These are phyloP conservation scores for Cichladusa arquata DNA, from an alignment of 2,113 vertebrate species.

Conservation along the genomic window DNA sequence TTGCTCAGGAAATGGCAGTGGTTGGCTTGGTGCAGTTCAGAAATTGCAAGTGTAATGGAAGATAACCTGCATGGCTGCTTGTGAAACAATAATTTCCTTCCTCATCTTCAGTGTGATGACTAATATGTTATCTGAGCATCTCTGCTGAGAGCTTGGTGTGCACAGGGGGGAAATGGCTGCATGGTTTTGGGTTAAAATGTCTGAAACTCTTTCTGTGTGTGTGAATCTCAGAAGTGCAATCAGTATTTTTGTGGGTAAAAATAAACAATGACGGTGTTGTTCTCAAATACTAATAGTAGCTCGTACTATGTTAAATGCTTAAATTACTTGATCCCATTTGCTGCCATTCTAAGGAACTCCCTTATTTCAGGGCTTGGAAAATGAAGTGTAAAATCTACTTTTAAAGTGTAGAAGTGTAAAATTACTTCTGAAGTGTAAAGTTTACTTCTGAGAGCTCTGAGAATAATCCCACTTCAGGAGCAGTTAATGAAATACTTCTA, in stretches of 20 bases:
- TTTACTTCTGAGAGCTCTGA: neutral
- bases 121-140: neutral
- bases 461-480: neutral
- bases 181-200: neutral
- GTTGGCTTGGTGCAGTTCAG: neutral
- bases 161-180: neutral
- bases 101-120: neutral
- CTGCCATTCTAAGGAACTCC: neutral
- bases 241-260: neutral
- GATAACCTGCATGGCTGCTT: conserved; percentile 28
- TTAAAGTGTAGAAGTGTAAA: neutral
- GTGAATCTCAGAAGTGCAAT: neutral
- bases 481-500: neutral
- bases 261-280: neutral
- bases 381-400: neutral
- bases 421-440: neutral
- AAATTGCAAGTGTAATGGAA: neutral
- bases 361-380: neutral
- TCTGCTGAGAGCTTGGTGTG: neutral
- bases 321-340: neutral
- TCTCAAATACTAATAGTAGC: neutral
- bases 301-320: neutral
- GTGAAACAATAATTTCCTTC: conserved; percentile 46
- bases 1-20: conserved; percentile 34
- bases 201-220: neutral